phyloP scores from a whole-genome alignment of 2,797 vertebrate genomes.

The Acanthopagrus latus region DNA sequence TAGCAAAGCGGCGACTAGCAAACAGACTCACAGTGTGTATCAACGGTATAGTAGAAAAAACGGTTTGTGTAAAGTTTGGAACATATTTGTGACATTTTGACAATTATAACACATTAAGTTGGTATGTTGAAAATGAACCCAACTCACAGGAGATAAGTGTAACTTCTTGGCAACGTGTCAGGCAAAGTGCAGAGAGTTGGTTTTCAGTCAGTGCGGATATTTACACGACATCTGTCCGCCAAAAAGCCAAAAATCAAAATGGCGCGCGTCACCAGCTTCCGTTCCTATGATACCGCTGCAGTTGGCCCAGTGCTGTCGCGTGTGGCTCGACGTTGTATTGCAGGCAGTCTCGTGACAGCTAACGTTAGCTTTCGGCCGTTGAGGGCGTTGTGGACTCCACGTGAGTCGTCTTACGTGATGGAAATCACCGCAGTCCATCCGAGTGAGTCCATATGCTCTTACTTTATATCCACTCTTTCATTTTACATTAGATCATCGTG shows the following conservation, averaged over 20 bases:
- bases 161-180: not conserved
- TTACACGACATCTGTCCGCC: not conserved
- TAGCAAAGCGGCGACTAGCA: not conserved
- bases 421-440: not conserved
- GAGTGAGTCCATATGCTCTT: slow-evolving; percentile 11
- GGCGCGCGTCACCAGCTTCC: not conserved
- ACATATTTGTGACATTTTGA: no score
- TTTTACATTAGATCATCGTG: not conserved
- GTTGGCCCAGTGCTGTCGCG: slow-evolving; percentile 11
- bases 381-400: no score
- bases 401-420: not conserved
- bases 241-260: not conserved
- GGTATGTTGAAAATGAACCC: not conserved
- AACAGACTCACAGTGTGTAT: not conserved
- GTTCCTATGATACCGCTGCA: no score
- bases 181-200: fast-evolving
- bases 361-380: no score
- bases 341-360: not conserved
- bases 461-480: not conserved
- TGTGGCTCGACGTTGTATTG: not conserved
- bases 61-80: not conserved
- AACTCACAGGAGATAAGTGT: not conserved
- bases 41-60: not conserved
- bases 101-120: not conserved
- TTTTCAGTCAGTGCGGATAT: not conserved